These are phyloP conservation scores for Pseudomyrmex concolor DNA, from an alignment of 1,140 invertebrate species.

Conservation along the genomic window DNA sequence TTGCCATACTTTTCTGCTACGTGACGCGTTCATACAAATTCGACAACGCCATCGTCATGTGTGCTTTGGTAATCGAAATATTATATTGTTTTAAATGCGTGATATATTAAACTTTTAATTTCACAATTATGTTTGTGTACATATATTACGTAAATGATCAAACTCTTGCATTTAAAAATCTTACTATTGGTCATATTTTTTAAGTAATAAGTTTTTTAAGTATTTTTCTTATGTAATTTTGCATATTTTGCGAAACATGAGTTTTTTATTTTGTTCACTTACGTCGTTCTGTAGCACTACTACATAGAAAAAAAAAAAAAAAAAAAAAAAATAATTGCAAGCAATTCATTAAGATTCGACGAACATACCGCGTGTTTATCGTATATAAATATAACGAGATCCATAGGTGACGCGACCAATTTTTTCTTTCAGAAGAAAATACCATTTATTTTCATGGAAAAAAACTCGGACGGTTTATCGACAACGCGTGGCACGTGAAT, in stretches of 20 bases:
- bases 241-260: no score
- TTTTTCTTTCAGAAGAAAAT: not conserved
- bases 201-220: no score
- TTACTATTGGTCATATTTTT: no score
- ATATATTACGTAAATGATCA: no score
- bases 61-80: not conserved
- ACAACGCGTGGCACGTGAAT: not conserved
- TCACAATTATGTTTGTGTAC: no score
- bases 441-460: not conserved
- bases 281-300: not conserved
- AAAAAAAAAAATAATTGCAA: slow-evolving; percentile 42
- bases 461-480: slow-evolving; percentile 11
- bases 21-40: not conserved
- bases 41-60: not conserved
- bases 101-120: no score
- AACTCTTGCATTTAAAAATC: no score
- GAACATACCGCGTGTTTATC: not conserved
- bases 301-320: not conserved
- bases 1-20: not conserved
- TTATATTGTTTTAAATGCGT: not conserved
- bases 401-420: not conserved
- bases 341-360: slow-evolving; percentile 25
- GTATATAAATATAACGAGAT: slow-evolving; percentile 11
- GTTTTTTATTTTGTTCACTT: not conserved
- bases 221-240: no score